Evolutionary conservation across 1,140 invertebrate species (phyloP), one percentile per base, ranked within the genome.

Genomic region (Temnothorax longispinosus): DNA sequence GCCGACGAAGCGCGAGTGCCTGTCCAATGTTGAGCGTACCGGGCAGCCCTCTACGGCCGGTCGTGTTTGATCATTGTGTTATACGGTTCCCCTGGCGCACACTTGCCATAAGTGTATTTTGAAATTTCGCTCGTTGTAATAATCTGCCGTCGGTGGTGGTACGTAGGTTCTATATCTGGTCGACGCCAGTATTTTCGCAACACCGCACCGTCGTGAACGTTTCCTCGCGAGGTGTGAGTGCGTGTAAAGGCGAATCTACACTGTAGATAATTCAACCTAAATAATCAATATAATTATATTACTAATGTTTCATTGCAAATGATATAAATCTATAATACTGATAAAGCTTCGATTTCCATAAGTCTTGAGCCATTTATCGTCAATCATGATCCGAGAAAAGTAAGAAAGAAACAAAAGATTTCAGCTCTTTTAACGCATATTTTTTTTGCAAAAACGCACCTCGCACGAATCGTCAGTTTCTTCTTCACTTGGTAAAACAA

Each of bases 101-200:
- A 92, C 93, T 92, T 93, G 91, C 92, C 92, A 92, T 93, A 93
- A 94, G 93, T 94, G 93, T 94, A 94, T 94, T 94, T 94, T 94
- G 93, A 94, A 94, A 93, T 94, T 94, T 94, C 92, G 88, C 92
- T 89, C 89, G 92, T 91, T 92, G 91, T 94, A 94, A 93, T 94
- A 94, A 94, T 93, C 92, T 92, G 91, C 92, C 92, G 87, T 50
- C 88, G 85, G 88, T 90, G 88, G 90, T 75, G 77, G 80, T 88
- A 88, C 56, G 60, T 80, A 87, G 77, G 60, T 50, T 84, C 80
- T 90, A 80, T 72, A 87, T 69, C 82, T 67, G 41, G 27, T 15
- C 44, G 65, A 35, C 89, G 86, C 54, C 82, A 86, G 90, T 91
- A 91, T 91, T 91, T 91, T 91, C 90, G 90, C 86, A 89, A 86